A percentile compares a stretch with the other conserved stretches of the same genome.
Evolutionary conservation across 2,888 invertebrate genomes (phyloP).

Genomic region (Tenthredo amoena): DNA sequence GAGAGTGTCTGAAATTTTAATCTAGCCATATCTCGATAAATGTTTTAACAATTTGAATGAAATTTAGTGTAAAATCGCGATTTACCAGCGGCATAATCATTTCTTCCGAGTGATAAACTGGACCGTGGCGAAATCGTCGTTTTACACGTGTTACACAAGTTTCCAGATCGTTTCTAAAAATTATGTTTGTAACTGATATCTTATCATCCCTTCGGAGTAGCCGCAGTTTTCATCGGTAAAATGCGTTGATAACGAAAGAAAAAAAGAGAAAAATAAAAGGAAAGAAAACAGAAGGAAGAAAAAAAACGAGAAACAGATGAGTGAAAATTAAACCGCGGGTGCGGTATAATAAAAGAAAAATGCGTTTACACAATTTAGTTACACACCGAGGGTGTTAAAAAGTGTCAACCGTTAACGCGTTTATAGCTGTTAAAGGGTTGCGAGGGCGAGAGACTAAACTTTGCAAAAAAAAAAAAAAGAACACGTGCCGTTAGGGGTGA

Average conservation of each 20-base stretch:
- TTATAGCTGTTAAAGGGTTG: conserved; percentile 46
- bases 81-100: background rate
- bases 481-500: conserved; percentile 8
- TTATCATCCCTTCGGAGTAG: background rate
- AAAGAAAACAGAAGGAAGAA: background rate
- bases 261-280: background rate
- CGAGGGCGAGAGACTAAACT: background rate
- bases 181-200: background rate
- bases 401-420: conserved; percentile 47
- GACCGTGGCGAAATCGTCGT: no score
- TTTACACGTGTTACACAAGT: no score
- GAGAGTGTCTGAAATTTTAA: background rate
- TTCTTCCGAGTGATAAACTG: background rate
- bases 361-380: conserved; percentile 9
- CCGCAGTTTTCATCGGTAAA: background rate
- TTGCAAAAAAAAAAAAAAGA: background rate
- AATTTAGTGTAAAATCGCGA: background rate
- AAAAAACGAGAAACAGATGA: background rate
- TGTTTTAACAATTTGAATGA: background rate
- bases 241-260: background rate
- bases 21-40: background rate
- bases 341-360: background rate
- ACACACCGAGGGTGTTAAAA: conserved; percentile 18
- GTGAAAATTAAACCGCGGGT: conserved; percentile 12
- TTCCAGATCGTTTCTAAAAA: background rate